Evolutionary conservation across 2,797 vertebrate species (phyloP).

Genomic region (Hemibagrus guttatus): DNA sequence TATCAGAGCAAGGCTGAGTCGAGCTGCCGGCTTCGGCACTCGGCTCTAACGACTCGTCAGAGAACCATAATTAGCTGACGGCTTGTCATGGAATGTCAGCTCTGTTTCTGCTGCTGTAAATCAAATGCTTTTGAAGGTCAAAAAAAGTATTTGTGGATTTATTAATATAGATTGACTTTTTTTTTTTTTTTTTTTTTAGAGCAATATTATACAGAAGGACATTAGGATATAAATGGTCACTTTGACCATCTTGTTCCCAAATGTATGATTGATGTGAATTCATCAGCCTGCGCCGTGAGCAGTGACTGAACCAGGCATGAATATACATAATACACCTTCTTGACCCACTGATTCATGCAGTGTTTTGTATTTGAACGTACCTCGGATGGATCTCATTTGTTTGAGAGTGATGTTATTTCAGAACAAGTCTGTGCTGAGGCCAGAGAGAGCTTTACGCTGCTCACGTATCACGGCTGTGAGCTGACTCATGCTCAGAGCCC

Average conservation of each 20-base stretch:
- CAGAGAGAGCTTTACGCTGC: not conserved
- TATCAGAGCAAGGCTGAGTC: constrained; percentile 12
- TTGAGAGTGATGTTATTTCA: not conserved
- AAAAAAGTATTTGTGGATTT: not conserved
- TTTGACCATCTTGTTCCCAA: not conserved
- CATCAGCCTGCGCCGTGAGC: not conserved
- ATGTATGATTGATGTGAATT: not conserved
- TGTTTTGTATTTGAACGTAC: not conserved
- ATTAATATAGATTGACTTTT: not conserved
- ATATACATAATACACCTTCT: not conserved
- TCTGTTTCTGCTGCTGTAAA: not conserved
- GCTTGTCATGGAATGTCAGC: constrained; percentile 29
- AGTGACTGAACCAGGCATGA: not conserved
- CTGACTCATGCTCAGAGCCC: not conserved
- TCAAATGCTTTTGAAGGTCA: constrained; percentile 13
- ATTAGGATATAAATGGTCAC: not conserved
- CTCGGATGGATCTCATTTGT: not conserved
- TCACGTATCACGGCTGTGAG: not conserved
- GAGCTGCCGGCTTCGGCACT: constrained; percentile 22
- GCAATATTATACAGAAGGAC: not conserved
- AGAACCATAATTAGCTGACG: constrained; percentile 22
- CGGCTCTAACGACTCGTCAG: constrained; percentile 30
- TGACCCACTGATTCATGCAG: not conserved
- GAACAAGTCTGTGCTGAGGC: not conserved
- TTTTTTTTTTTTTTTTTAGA: not conserved